These are phyloP conservation scores for Toxonevra muliebris DNA, from an alignment of 2,888 invertebrate species.

Conservation along the genomic window DNA sequence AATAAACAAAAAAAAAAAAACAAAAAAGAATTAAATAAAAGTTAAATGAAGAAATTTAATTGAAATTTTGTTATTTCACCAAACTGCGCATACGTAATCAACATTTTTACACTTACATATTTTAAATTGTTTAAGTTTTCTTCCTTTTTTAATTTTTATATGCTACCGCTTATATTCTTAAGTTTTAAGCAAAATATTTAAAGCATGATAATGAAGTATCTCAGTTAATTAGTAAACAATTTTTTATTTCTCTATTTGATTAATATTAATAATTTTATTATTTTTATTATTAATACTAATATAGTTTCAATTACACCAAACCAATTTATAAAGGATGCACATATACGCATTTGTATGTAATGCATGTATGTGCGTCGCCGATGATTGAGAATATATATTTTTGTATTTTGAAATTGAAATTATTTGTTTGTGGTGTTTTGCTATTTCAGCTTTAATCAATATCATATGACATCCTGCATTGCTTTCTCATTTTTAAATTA, in stretches of 20 bases:
- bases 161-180: too few relatives aligned
- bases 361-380: background rate
- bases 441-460: too few relatives aligned
- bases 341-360: background rate
- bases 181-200: too few relatives aligned
- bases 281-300: background rate
- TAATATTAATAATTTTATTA: background rate
- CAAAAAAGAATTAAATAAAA: slow-evolving; percentile 1
- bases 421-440: background rate
- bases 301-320: slow-evolving; percentile 10
- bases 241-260: background rate
- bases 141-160: too few relatives aligned
- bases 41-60: background rate
- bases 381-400: slow-evolving; percentile 4
- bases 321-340: background rate
- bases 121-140: too few relatives aligned
- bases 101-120: background rate
- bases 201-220: background rate
- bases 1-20: background rate
- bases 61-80: background rate
- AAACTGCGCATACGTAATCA: background rate
- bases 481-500: too few relatives aligned
- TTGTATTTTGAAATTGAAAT: background rate
- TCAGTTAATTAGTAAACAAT: background rate
- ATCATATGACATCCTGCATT: too few relatives aligned